Base-by-base conservation (phyloP, 1,140 invertebrate species). In the Drosophila teissieri region DNA sequence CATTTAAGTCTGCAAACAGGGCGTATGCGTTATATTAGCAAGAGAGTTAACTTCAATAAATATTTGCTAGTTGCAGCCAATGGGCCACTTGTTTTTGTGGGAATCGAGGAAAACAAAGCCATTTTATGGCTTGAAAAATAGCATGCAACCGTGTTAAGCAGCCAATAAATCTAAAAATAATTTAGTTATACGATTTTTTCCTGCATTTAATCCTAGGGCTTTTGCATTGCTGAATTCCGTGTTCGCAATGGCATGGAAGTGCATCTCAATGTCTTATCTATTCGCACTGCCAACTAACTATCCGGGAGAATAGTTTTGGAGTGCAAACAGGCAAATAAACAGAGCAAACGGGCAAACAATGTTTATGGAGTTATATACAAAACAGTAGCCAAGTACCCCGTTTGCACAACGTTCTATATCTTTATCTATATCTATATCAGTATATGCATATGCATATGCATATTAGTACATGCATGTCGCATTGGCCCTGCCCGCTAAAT, bases 401-500 rank as follows among this genome's bases (percentile, higher is more conserved):
- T 55, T 11, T 49, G 58, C 39, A 74, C 52, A 63, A 53, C 49
- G 56, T 73, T 39, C 36, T 34, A 22, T 19, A 46, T 27, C 36
- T 45, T 27, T 15, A 45, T 54, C 37, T 51, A 27, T 36, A 24
- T 24, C 27, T 31, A 2, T 31, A 1, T 8, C 31, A 10, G 8
- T 31, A 31, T 31, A 2, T 31, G 31, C 31, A 31, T 31, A 31
- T 31, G 27, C 24, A 24, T 39, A 36, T 15, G 39, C 48, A 39
- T 44, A 24, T 8, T 5, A 4, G 3, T 39, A 27, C 17, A 61
- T 55, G 51, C 58, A 61, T 55, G 48, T 60, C 22, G 8, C 11
- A 24, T 67, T 80, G 61, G 57, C 49, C 56, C 34, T 24, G 34
- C 27, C 65, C 64, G 65, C 42, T 39, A 78, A 82, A 78, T 82